Percentiles rank a stretch among this genome's conserved stretches.
Evolutionary conservation across 2,113 vertebrate genomes (phyloP).

Genomic region (Dermatemys mawii): DNA sequence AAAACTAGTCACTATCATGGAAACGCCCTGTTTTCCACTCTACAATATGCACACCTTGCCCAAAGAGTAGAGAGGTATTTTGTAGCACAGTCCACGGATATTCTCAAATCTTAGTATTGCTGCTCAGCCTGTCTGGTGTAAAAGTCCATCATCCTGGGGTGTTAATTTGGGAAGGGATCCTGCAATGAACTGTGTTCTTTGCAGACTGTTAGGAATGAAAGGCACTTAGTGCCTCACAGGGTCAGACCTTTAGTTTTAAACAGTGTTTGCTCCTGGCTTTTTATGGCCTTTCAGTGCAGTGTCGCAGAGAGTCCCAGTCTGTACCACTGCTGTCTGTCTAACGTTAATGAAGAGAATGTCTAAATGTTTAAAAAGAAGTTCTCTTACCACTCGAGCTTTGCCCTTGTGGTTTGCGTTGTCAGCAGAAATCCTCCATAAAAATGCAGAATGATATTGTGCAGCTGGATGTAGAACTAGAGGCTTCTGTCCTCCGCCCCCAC

Average conservation of each 20-base stretch:
- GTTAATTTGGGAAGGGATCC: not conserved
- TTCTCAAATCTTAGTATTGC: not conserved
- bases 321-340: not conserved
- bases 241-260: not conserved
- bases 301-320: not conserved
- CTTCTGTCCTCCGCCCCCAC: not conserved
- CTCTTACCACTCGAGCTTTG: slow-evolving; percentile 5
- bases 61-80: not conserved
- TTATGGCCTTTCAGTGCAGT: slow-evolving; percentile 10
- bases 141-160: not conserved
- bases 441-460: slow-evolving; percentile 10
- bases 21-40: not conserved
- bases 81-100: not conserved
- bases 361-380: not conserved
- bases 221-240: not conserved
- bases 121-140: not conserved
- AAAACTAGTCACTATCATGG: not conserved
- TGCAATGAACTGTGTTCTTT: not conserved
- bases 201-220: not conserved
- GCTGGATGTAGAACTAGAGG: not conserved
- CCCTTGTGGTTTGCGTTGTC: not conserved
- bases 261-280: not conserved
- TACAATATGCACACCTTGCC: not conserved
- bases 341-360: not conserved
- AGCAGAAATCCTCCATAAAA: slow-evolving; percentile 14